phyloP scores from a whole-genome alignment of 2,888 invertebrate species.

The Mellilla xanthometata region DNA sequence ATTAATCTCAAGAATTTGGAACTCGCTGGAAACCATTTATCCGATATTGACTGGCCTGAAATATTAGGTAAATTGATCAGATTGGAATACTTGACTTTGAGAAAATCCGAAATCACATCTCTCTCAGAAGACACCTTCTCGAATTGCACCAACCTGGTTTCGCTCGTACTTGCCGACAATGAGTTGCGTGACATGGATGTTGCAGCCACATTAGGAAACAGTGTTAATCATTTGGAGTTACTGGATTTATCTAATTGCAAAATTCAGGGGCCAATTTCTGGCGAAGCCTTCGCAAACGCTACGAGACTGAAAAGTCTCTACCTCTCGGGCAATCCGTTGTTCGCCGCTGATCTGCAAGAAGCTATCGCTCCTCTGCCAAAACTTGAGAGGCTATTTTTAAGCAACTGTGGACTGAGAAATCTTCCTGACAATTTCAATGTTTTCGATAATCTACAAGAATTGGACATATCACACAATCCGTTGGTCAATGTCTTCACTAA shows the following conservation, averaged over 20 bases:
- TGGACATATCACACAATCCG: slow-evolving; percentile 88
- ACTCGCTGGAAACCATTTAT: slow-evolving; percentile 82
- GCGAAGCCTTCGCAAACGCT: slow-evolving; percentile 86
- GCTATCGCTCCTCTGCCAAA: slow-evolving; percentile 85
- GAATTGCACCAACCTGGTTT: slow-evolving; percentile 84
- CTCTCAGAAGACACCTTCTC: slow-evolving; percentile 85
- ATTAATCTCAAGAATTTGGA: slow-evolving; percentile 85
- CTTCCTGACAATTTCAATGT: slow-evolving; percentile 86
- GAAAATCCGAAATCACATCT: slow-evolving; percentile 82
- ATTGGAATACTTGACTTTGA: slow-evolving; percentile 85
- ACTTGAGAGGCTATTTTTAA: slow-evolving; percentile 85
- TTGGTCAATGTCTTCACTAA: slow-evolving; percentile 86
- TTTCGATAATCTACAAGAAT: slow-evolving; percentile 84
- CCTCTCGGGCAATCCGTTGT: slow-evolving; percentile 86
- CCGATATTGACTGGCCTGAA: slow-evolving; percentile 82
- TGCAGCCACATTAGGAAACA: slow-evolving; percentile 84
- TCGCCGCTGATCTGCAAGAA: slow-evolving; percentile 85
- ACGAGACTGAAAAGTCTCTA: slow-evolving; percentile 85
- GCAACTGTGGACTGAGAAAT: slow-evolving; percentile 85
- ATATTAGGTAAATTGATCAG: slow-evolving; percentile 83
- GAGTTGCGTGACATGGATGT: slow-evolving; percentile 85
- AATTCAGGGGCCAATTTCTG: slow-evolving; percentile 85
- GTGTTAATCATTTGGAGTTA: slow-evolving; percentile 84
- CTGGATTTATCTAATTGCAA: slow-evolving; percentile 87
- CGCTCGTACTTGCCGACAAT: slow-evolving; percentile 85